Conservation (phyloP, 2,113 vertebrate genomes). For the Oryzias celebensis region DNA sequence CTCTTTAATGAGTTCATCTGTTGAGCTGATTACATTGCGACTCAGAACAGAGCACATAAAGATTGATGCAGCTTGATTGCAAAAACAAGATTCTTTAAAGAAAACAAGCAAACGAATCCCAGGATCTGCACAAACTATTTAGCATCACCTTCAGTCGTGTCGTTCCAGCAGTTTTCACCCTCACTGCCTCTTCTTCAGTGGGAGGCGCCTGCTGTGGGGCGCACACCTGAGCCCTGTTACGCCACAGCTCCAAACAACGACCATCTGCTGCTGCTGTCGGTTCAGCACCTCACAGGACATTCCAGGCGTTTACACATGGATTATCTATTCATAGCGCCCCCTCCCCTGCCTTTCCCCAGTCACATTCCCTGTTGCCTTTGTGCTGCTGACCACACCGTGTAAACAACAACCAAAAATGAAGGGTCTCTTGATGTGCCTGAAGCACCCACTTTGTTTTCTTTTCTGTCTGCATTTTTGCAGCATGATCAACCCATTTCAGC, state of each 20-base stretch:
- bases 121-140: constrained; percentile 4
- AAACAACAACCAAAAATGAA: constrained; percentile 5
- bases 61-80: neutral
- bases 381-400: constrained; percentile 23
- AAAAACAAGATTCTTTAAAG: neutral
- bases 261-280: constrained; percentile 64
- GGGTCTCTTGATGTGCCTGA: constrained; percentile 5
- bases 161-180: constrained; percentile 29
- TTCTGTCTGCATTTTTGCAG: constrained; percentile 32
- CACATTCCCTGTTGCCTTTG: constrained; percentile 6
- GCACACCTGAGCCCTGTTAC: constrained; percentile 73
- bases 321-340: constrained; percentile 36
- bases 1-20: constrained; percentile 52
- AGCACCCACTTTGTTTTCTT: constrained; percentile 2
- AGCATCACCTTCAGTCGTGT: constrained; percentile 10
- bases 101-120: neutral
- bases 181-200: constrained; percentile 31
- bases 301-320: constrained; percentile 54
- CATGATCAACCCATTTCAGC: constrained; percentile 31
- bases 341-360: constrained; percentile 23
- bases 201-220: constrained; percentile 52
- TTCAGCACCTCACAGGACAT: constrained; percentile 57
- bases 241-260: constrained; percentile 55
- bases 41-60: neutral
- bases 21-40: constrained; percentile 22